These are phyloP conservation scores for Meriones psammophilus DNA, from an alignment of 2,797 vertebrate genomes.

Conservation along the genomic window DNA sequence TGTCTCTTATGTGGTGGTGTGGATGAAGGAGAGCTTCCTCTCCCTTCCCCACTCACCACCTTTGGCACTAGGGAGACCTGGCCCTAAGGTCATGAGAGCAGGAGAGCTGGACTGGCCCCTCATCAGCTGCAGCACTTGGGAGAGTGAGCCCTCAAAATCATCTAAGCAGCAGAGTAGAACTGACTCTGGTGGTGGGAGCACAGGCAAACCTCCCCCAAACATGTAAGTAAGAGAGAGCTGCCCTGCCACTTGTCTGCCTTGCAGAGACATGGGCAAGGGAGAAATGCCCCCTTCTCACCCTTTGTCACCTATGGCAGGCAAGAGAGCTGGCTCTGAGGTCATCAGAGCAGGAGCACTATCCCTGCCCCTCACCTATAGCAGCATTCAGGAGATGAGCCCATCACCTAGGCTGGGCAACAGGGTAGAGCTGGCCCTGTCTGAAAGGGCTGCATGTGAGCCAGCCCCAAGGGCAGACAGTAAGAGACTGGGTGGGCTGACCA, in stretches of 20 bases:
- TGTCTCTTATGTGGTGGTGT: background rate
- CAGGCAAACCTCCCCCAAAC: background rate
- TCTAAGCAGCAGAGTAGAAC: background rate
- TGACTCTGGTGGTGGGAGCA: background rate
- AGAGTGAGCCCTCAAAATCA: background rate
- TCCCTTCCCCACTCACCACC: background rate
- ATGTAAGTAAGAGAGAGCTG: background rate
- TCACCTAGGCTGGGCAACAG: background rate
- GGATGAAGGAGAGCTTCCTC: background rate
- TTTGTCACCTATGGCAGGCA: background rate
- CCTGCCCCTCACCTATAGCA: background rate
- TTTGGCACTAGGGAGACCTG: background rate
- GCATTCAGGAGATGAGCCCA: too few relatives aligned
- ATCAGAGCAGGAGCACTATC: background rate
- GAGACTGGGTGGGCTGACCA: background rate
- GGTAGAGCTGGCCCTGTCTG: background rate
- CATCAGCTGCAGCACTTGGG: background rate
- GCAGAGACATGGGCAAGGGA: background rate
- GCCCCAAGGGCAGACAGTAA: background rate
- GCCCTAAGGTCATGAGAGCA: background rate
- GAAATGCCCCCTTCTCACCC: background rate
- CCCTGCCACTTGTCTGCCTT: background rate
- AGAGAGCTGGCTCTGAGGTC: background rate
- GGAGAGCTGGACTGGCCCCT: background rate
- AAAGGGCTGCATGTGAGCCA: background rate